Evolutionary conservation across 2,888 invertebrate genomes (phyloP), one percentile per base, ranked within the genome.

Genomic region (Blastobasis adustella): DNA sequence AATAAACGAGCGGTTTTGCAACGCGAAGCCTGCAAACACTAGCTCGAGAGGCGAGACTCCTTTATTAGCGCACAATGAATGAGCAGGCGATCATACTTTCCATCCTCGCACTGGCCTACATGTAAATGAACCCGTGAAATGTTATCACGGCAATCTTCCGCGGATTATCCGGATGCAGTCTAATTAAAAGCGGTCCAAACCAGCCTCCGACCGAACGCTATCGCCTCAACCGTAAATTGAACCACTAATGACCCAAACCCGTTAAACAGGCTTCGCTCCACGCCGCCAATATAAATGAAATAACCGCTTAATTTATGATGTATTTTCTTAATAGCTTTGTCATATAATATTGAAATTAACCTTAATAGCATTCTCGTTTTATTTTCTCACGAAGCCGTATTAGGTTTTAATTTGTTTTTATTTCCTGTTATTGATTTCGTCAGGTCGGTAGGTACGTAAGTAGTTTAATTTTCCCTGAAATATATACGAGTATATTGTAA

Each of bases 141-240:
- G 63, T 62, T 66, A 67, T 67, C 65, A 60, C 54, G 50, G 54
- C 57, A 57, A 60, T 62, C 61, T 60, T 60, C 60, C 58, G 67
- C 61, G 63, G 63, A 70, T 71, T 67, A 61, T 62, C 65, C 73
- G 75, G 75, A 78, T 73, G 69, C 64, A 60, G 64, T 65, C 71
- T 75, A 76, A 75, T 77, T 73, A 63, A 67, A 49, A 68, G 60
- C 62, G 60, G 62, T 65, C 61, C 45, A 54, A 58, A 68, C 66
- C 63, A 60, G 66, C 59, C 67, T 58, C 9, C 42, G 8, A 9
- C 3, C n/a, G 42, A 42, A 10, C 42, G 40, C 40, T 6, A 40
- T 6, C 40, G 40, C 54, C n/a, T 38, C 38, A 49, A 57, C 65
- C 57, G 54, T 67, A 61, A 69, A 71, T 63, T 64, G 62, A 58